phyloP scores from a whole-genome alignment of 2,113 vertebrate genomes.

The Callipepla squamata region DNA sequence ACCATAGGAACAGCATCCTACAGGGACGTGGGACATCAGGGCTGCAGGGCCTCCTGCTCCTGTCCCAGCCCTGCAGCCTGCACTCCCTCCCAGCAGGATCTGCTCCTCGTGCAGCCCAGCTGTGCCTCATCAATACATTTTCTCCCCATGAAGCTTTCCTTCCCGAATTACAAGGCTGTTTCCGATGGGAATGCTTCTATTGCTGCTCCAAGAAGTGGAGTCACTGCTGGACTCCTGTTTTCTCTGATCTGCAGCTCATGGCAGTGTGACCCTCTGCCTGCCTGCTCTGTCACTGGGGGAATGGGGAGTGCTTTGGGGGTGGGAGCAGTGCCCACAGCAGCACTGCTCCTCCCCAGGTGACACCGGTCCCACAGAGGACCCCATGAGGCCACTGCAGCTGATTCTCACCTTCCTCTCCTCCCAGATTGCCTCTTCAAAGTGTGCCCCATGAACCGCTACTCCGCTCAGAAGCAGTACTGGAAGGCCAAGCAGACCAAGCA shows the following conservation, averaged over 20 bases:
- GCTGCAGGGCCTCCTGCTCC: rapidly evolving
- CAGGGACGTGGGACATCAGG: rapidly evolving
- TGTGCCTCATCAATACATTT: slow-evolving; percentile 28
- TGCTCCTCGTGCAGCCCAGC: slow-evolving; percentile 10
- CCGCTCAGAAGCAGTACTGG: slow-evolving; percentile 98
- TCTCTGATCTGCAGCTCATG: background rate
- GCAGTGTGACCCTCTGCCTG: background rate
- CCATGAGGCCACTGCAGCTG: background rate
- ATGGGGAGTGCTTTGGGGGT: background rate
- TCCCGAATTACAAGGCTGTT: background rate
- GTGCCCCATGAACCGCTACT: slow-evolving; percentile 98
- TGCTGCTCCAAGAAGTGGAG: background rate
- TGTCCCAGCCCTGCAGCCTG: rapidly evolving
- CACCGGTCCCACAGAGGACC: rapidly evolving
- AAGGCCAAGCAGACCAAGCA: slow-evolving; percentile 98
- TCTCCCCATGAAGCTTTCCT: slow-evolving; percentile 25
- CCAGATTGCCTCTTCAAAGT: slow-evolving; percentile 97
- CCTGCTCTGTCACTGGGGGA: background rate
- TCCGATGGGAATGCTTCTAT: background rate
- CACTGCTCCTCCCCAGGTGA: background rate
- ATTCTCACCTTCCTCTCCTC: background rate
- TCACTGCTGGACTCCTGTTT: background rate
- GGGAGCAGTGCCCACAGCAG: background rate
- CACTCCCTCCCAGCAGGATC: rapidly evolving
- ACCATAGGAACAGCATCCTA: rapidly evolving